These are phyloP conservation scores for Drosophila ochracea DNA, from an alignment of 2,888 invertebrate genomes.

Conservation along the genomic window DNA sequence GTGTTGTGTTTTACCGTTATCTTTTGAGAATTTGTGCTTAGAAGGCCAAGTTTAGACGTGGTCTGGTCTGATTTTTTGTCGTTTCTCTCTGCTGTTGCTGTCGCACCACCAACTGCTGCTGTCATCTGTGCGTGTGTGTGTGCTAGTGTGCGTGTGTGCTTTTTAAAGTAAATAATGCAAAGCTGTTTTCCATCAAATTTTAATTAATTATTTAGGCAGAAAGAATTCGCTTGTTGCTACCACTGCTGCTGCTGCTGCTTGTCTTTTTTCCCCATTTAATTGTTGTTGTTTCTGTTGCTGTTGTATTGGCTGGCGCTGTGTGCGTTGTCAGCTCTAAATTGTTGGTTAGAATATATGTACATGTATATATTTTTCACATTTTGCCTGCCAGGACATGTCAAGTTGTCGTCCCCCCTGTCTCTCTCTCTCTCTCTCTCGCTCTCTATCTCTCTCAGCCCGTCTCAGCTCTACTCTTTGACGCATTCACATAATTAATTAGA, in stretches of 20 bases:
- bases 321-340: constrained; percentile 57
- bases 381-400: constrained; percentile 48
- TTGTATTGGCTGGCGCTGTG: constrained; percentile 37
- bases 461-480: constrained; percentile 39
- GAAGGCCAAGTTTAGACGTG: constrained; percentile 65
- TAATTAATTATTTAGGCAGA: constrained; percentile 84
- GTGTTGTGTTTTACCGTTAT: constrained; percentile 55
- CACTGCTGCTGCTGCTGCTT: constrained; percentile 11
- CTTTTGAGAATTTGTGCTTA: constrained; percentile 62
- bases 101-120: constrained; percentile 33
- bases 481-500: constrained; percentile 78
- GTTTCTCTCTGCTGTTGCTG: constrained; percentile 27
- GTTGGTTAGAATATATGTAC: constrained; percentile 26
- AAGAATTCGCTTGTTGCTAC: constrained; percentile 65
- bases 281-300: constrained; percentile 25
- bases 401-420: constrained; percentile 36
- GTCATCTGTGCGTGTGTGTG: constrained; percentile 20
- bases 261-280: constrained; percentile 13
- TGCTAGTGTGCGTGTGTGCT: constrained; percentile 54
- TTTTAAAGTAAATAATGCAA: constrained; percentile 84
- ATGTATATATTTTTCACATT: constrained; percentile 33
- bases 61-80: constrained; percentile 55
- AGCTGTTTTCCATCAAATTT: constrained; percentile 85
- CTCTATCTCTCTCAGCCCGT: neutral
- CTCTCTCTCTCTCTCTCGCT: neutral